Base-by-base conservation (phyloP, 2,113 vertebrate genomes). In the Chiloscyllium plagiosum region DNA sequence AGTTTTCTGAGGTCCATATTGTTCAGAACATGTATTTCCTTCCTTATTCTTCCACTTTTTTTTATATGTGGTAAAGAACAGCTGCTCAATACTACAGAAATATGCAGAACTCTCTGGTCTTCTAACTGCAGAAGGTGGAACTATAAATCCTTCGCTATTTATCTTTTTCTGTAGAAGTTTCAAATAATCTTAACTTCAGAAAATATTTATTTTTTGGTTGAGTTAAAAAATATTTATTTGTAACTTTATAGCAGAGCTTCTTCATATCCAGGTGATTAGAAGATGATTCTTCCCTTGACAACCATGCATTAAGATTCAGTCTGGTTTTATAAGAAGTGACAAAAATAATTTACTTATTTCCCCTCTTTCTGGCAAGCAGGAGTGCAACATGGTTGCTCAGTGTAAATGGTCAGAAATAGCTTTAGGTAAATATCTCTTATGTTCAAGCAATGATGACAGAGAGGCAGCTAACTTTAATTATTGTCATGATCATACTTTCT, bases 11-110 rank as follows among this genome's bases (percentile, higher is more conserved):
- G 78, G 19, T 83, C 42, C 78, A 83, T 83, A 24, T 70, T 70
- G 76, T n/a, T n/a, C 10, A 80, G 76, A 80, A 80, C 37, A 80
- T 80, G n/a, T 80, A 80, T 80, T 80, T 83, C 78, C 78, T 83
- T 83, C 78, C 78, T 42, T 4, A 17, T 4, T 37, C 78, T 83
- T 83, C 78, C 33, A 37, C 15, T 37, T 15, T 80, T n/a, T 80
- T 80, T 80, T 80, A 13, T 17, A 33, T 80, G n/a, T 37, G 15
- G 78, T 80, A 80, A 80, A 15, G 78, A 37, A 80, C 78, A 42
- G 78, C 78, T 83, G 78, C n/a, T 83, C 78, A 83, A 42, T n/a
- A 42, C 78, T 83, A n/a, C 12, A 83, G 78, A 83, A 37, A 42
- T 42, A 37, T 42, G 78, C 72, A 17, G n/a, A 83, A 17, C n/a